phyloP scores from a whole-genome alignment of 2,888 invertebrate species.

The Nysson spinosus region DNA sequence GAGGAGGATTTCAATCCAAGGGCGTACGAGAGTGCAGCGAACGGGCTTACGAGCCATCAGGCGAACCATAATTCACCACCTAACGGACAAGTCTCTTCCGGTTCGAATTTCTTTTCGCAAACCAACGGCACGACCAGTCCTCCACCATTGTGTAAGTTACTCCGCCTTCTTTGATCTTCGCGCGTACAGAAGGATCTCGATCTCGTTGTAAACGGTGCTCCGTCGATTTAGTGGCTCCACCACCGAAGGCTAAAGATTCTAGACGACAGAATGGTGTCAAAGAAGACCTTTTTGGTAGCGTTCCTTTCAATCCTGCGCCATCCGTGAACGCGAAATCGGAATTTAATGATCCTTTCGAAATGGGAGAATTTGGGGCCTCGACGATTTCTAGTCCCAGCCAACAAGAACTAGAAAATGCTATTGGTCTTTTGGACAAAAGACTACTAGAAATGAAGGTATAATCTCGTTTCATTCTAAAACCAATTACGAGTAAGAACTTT shows the following conservation, averaged over 20 bases:
- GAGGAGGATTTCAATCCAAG: slow-evolving; percentile 93
- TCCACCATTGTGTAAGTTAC: slow-evolving; percentile 84
- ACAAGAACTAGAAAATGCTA: slow-evolving; percentile 85
- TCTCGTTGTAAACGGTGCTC: background rate
- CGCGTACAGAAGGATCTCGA: background rate
- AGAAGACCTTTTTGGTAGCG: slow-evolving; percentile 89
- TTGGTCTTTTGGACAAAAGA: slow-evolving; percentile 88
- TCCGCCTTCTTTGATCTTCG: too few relatives aligned
- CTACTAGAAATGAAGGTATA: slow-evolving; percentile 91
- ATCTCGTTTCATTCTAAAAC: too few relatives aligned
- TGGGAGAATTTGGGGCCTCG: slow-evolving; percentile 83
- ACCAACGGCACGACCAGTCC: slow-evolving; percentile 78
- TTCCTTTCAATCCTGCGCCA: slow-evolving; percentile 83
- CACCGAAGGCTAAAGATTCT: slow-evolving; percentile 84
- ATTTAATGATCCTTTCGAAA: slow-evolving; percentile 89
- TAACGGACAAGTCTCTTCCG: slow-evolving; percentile 75
- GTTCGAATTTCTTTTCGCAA: slow-evolving; percentile 78
- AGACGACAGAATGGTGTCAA: slow-evolving; percentile 78
- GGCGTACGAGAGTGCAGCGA: slow-evolving; percentile 84
- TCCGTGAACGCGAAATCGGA: slow-evolving; percentile 72
- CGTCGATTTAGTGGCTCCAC: slow-evolving; percentile 88
- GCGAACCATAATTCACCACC: slow-evolving; percentile 66
- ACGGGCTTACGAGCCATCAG: slow-evolving; percentile 74
- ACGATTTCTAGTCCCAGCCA: slow-evolving; percentile 78
- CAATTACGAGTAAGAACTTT: too few relatives aligned